Percentiles rank a stretch among this genome's conserved stretches.
phyloP scores from a whole-genome alignment of 2,113 vertebrate species.

The Apaloderma vittatum region DNA sequence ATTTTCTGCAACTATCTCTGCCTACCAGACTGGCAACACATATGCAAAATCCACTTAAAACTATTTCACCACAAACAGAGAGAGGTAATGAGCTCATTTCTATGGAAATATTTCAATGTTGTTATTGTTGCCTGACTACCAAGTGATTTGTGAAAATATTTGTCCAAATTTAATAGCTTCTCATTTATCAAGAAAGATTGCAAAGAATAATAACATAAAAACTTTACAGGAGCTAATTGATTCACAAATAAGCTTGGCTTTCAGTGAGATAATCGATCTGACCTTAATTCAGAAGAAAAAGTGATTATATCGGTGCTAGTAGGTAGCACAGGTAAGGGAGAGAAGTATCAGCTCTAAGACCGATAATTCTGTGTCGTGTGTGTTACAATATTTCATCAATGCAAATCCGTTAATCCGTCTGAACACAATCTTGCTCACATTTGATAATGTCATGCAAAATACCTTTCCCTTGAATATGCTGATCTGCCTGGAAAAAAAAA shows the following conservation, averaged over 20 bases:
- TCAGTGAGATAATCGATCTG: background rate
- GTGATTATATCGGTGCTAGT: background rate
- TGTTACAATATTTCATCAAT: conserved; percentile 14
- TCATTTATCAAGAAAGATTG: conserved; percentile 30
- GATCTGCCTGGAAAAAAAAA: background rate
- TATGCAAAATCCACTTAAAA: conserved; percentile 8
- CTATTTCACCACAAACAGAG: conserved; percentile 7
- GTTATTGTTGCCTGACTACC: conserved; percentile 2
- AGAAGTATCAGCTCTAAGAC: background rate
- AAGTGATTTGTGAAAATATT: conserved; percentile 34
- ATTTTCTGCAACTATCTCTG: background rate
- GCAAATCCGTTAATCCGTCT: conserved; percentile 38
- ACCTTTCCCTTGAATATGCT: background rate
- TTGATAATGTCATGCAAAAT: background rate
- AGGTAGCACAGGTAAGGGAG: background rate
- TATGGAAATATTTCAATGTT: conserved; percentile 43
- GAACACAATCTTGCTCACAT: background rate
- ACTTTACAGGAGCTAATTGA: background rate
- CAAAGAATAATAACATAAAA: conserved; percentile 4
- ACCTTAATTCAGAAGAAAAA: conserved; percentile 1
- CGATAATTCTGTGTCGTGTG: conserved; percentile 24
- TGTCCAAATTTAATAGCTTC: conserved; percentile 29
- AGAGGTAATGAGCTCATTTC: conserved; percentile 48
- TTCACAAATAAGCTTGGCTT: background rate
- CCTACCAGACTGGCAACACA: background rate